phyloP scores from a whole-genome alignment of 2,888 invertebrate species.

The Rhimphoctona megacephalus region DNA sequence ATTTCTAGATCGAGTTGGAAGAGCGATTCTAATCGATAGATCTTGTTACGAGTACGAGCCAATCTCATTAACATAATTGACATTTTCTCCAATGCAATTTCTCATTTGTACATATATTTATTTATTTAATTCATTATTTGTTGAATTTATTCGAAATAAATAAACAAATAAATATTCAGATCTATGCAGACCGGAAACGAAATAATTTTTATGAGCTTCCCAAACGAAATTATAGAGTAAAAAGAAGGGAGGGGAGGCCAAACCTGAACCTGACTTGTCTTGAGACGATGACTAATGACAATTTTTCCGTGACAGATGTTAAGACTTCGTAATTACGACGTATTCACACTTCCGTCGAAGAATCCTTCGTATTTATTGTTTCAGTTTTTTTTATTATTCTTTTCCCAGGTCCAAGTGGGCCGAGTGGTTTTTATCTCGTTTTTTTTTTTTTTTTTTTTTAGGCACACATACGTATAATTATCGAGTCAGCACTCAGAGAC shows the following conservation, averaged over 20 bases:
- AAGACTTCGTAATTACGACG: conserved; percentile 23
- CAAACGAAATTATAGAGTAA: conserved; percentile 4
- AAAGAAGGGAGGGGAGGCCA: background rate
- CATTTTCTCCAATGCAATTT: conserved; percentile 27
- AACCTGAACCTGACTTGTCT: conserved; percentile 7
- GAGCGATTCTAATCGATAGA: conserved; percentile 76
- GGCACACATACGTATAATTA: conserved; percentile 32
- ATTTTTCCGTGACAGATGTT: conserved; percentile 46
- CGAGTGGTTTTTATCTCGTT: conserved; percentile 1
- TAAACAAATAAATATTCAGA: background rate
- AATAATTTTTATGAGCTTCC: conserved; percentile 6
- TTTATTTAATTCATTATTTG: background rate
- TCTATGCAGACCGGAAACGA: background rate
- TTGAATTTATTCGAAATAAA: background rate
- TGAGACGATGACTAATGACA: conserved; percentile 45
- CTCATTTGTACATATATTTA: background rate
- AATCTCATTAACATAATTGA: conserved; percentile 78
- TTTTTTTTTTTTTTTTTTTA: background rate
- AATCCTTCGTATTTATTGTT: conserved; percentile 40
- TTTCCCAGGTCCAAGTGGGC: background rate
- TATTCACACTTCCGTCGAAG: conserved; percentile 69
- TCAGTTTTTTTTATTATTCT: conserved; percentile 34
- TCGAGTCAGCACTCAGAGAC: conserved; percentile 31
- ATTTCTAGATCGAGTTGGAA: conserved; percentile 56
- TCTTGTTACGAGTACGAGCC: conserved; percentile 69